phyloP scores from a whole-genome alignment of 2,113 vertebrate genomes.

The Callipepla californica region DNA sequence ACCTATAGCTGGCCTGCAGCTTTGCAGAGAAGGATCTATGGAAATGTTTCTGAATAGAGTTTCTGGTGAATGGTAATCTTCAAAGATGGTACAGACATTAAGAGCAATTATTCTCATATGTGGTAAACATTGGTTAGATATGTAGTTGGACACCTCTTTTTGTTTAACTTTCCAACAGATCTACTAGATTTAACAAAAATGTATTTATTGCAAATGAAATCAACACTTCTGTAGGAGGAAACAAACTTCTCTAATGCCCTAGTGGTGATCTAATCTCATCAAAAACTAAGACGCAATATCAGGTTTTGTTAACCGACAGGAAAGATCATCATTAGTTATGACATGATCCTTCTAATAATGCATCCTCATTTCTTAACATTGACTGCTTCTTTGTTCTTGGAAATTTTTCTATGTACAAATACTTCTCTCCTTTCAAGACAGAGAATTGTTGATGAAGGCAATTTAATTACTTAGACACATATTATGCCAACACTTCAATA shows the following conservation, averaged over 20 bases:
- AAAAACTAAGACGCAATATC: background rate
- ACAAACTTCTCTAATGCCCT: background rate
- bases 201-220: background rate
- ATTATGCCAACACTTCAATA: background rate
- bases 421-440: background rate
- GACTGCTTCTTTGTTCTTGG: background rate
- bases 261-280: background rate
- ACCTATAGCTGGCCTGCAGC: background rate
- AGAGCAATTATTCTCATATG: background rate
- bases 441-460: background rate
- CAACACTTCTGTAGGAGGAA: background rate
- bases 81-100: background rate
- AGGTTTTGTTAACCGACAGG: background rate
- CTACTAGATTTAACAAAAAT: background rate
- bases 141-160: background rate
- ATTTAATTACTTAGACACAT: background rate
- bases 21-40: background rate
- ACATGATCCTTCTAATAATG: background rate
- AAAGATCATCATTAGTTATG: background rate
- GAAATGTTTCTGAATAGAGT: background rate
- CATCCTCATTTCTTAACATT: background rate
- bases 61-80: background rate
- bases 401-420: slow-evolving; percentile 7
- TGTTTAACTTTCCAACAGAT: background rate
- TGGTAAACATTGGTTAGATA: background rate